A percentile compares a stretch with the other conserved stretches of the same genome.
Evolutionary conservation across 2,113 vertebrate genomes (phyloP).

Genomic region (Stegostoma tigrinum): DNA sequence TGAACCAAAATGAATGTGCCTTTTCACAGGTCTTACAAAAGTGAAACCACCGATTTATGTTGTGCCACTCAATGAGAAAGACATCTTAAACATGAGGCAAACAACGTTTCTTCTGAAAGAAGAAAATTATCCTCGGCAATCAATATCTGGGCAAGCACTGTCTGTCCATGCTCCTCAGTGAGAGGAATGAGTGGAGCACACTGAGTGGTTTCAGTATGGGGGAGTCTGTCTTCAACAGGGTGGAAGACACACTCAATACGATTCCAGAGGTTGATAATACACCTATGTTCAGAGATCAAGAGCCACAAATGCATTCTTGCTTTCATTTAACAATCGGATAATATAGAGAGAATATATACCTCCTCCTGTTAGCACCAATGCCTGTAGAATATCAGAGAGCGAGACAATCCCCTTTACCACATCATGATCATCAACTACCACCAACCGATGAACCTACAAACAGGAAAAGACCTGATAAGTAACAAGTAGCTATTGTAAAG

Average conservation of each 20-base stretch:
- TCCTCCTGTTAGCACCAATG: constrained; percentile 74
- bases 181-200: not conserved
- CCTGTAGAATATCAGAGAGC: constrained; percentile 90
- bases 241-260: too few species aligned
- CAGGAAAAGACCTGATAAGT: constrained; percentile 1
- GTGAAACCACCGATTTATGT: too few species aligned
- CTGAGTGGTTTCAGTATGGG: not conserved
- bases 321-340: not conserved
- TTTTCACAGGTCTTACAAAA: not conserved
- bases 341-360: constrained; percentile 38
- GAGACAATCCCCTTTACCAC: constrained; percentile 93
- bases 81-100: not conserved
- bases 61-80: not conserved
- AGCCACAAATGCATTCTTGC: not conserved
- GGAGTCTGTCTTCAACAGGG: not conserved
- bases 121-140: not conserved
- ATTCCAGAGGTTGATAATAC: not conserved
- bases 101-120: not conserved
- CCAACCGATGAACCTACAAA: constrained; percentile 83
- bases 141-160: not conserved
- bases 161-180: not conserved
- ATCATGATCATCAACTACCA: constrained; percentile 85
- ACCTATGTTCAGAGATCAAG: not conserved
- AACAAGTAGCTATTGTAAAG: not conserved
- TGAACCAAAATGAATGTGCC: not conserved